These are phyloP conservation scores for Acromyrmex charruanus DNA, from an alignment of 1,140 invertebrate species.

Conservation along the genomic window DNA sequence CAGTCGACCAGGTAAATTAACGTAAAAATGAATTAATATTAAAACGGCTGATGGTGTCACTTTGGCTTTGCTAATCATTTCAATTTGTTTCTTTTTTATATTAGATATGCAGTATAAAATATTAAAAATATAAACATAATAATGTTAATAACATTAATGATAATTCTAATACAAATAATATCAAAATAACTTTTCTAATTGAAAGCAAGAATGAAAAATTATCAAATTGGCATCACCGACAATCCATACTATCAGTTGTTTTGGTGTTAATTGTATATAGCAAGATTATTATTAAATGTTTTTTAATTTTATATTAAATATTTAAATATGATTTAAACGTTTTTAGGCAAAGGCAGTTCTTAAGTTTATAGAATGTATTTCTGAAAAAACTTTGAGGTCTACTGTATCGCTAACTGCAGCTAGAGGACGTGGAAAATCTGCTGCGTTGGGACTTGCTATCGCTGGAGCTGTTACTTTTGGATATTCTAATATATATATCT, in stretches of 20 bases:
- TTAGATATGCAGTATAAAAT: too few species aligned
- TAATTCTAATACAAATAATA: too few species aligned
- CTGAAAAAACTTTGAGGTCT: constrained; percentile 95
- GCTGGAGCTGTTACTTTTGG: constrained; percentile 94
- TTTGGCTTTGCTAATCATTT: too few species aligned
- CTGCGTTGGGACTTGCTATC: constrained; percentile 97
- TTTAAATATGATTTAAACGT: constrained; percentile 26
- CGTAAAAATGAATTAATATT: not conserved
- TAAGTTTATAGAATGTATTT: constrained; percentile 97
- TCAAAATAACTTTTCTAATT: too few species aligned
- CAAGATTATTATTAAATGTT: constrained; percentile 31
- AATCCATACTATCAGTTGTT: too few species aligned
- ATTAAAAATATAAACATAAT: too few species aligned
- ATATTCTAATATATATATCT: constrained; percentile 99
- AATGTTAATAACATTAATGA: too few species aligned
- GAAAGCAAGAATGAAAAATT: too few species aligned
- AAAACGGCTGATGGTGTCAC: too few species aligned
- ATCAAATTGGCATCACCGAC: too few species aligned
- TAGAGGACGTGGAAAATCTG: constrained; percentile 99
- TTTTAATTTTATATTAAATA: not conserved
- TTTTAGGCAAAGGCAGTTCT: constrained; percentile 94
- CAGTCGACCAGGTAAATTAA: constrained; percentile 93
- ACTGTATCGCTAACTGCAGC: constrained; percentile 98
- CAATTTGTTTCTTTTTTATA: too few species aligned
- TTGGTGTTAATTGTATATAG: not conserved